Evolutionary conservation across 2,888 invertebrate genomes (phyloP).

Genomic region (Coremacera marginata): DNA sequence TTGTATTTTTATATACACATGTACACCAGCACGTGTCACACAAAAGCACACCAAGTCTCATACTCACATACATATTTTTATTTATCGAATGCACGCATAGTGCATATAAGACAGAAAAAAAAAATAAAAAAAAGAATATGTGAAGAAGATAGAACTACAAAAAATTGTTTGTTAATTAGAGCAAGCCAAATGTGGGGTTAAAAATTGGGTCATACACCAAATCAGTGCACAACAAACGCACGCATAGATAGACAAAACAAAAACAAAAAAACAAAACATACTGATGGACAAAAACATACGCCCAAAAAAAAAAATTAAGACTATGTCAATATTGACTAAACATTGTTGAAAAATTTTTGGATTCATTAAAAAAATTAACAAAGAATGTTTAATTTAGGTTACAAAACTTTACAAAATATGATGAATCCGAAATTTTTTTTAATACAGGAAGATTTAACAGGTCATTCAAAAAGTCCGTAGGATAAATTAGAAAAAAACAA

Average conservation of each 20-base stretch:
- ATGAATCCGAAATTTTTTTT: too few relatives aligned
- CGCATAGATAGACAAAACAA: neutral
- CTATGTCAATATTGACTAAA: too few relatives aligned
- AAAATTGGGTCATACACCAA: conserved; percentile 49
- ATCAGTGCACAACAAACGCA: conserved; percentile 18
- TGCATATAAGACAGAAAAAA: neutral
- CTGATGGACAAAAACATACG: conserved; percentile 8
- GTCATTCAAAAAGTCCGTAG: too few relatives aligned
- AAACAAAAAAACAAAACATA: conserved; percentile 4
- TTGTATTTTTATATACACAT: neutral
- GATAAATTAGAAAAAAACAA: too few relatives aligned
- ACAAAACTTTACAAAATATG: too few relatives aligned
- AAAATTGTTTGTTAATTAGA: conserved; percentile 43
- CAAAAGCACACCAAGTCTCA: neutral
- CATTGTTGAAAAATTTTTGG: too few relatives aligned
- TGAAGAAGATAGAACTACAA: neutral
- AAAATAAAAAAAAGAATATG: neutral
- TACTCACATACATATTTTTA: neutral
- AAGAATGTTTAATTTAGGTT: too few relatives aligned
- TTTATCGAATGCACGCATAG: neutral
- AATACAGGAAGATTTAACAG: too few relatives aligned
- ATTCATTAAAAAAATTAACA: too few relatives aligned
- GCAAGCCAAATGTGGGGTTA: conserved; percentile 48
- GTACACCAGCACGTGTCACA: neutral
- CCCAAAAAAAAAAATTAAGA: too few relatives aligned